Conservation (phyloP, 2,888 invertebrate genomes). For the Xanthostigma xanthostigma region DNA sequence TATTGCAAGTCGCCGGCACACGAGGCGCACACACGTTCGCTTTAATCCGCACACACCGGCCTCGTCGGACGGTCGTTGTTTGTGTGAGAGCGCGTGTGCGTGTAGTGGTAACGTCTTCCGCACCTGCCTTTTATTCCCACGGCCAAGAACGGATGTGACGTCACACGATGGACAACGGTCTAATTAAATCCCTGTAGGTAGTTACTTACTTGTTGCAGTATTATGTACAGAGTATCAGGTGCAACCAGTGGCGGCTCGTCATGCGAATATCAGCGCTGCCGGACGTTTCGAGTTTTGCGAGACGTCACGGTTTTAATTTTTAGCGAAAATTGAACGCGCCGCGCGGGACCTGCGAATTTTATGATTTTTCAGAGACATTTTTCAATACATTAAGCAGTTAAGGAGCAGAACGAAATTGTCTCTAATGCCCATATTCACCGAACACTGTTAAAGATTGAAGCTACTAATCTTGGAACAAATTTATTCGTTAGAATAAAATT, state of each 20-base stretch:
- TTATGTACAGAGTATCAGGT: not conserved
- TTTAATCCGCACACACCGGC: not conserved
- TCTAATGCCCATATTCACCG: too few relatives aligned
- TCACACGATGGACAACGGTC: slow-evolving; percentile 10
- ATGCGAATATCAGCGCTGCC: not conserved
- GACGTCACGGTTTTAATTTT: too few relatives aligned
- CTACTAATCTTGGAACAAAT: too few relatives aligned
- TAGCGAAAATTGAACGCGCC: too few relatives aligned
- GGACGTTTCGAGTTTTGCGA: too few relatives aligned
- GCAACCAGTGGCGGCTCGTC: not conserved
- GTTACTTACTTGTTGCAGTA: not conserved
- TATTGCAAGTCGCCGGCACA: not conserved
- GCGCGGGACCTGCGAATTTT: too few relatives aligned
- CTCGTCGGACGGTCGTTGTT: too few relatives aligned
- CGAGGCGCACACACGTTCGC: not conserved
- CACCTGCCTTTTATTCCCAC: slow-evolving; percentile 15
- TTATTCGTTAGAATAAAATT: too few relatives aligned
- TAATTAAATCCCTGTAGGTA: not conserved
- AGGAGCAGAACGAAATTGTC: too few relatives aligned
- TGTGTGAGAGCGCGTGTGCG: not conserved
- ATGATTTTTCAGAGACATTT: too few relatives aligned
- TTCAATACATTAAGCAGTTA: too few relatives aligned
- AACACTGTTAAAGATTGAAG: too few relatives aligned
- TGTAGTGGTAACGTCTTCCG: slow-evolving; percentile 1
- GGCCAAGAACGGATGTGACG: slow-evolving; percentile 14